These are phyloP conservation scores for Coleophora deauratella DNA, from an alignment of 2,888 invertebrate genomes.

Conservation along the genomic window DNA sequence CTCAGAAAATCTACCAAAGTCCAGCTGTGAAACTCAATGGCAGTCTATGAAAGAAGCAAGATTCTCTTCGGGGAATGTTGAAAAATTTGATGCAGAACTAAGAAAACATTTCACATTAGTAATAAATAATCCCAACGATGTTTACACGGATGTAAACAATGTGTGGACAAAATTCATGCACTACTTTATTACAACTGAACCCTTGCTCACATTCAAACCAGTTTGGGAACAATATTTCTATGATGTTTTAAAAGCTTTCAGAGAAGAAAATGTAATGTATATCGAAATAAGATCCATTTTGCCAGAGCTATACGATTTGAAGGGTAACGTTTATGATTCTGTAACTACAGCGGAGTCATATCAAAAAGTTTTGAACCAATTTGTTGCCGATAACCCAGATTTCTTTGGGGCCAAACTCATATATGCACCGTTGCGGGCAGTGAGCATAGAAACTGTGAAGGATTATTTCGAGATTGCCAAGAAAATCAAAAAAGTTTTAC, in stretches of 20 bases:
- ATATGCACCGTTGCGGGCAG: constrained; percentile 76
- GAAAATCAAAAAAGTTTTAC: constrained; percentile 65
- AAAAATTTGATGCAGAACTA: constrained; percentile 69
- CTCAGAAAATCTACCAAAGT: constrained; percentile 29
- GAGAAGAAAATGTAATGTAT: constrained; percentile 81
- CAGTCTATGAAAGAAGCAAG: constrained; percentile 61
- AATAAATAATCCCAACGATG: constrained; percentile 51
- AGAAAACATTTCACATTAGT: constrained; percentile 70
- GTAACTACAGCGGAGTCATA: constrained; percentile 73
- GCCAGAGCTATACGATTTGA: constrained; percentile 77
- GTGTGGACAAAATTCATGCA: constrained; percentile 76
- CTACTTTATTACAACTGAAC: constrained; percentile 67
- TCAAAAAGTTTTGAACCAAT: constrained; percentile 70
- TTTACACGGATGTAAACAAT: constrained; percentile 68
- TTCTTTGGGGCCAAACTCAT: constrained; percentile 81
- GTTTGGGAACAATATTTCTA: constrained; percentile 80
- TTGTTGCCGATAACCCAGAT: constrained; percentile 73
- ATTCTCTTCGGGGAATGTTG: constrained; percentile 53
- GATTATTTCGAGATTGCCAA: constrained; percentile 59
- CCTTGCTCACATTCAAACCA: constrained; percentile 75
- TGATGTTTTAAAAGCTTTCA: constrained; percentile 75
- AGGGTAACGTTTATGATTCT: constrained; percentile 71
- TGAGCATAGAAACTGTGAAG: constrained; percentile 46
- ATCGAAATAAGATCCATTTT: constrained; percentile 79
- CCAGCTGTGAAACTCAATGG: constrained; percentile 52